Evolutionary conservation across 2,797 vertebrate species (phyloP).

Genomic region (Acanthiza pusilla): DNA sequence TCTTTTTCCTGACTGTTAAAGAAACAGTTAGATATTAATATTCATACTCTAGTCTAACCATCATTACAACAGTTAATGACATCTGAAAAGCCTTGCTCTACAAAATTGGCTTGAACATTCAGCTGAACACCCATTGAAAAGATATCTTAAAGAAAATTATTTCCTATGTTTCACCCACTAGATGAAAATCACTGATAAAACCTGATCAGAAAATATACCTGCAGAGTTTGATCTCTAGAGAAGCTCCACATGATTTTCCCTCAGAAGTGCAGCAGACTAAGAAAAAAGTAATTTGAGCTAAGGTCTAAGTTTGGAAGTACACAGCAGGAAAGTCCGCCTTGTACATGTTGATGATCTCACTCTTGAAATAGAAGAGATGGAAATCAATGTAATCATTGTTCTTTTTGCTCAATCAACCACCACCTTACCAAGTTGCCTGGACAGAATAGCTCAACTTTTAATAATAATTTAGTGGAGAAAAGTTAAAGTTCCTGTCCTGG

Average conservation of each 20-base stretch:
- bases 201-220: background rate
- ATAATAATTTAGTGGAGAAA: background rate
- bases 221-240: background rate
- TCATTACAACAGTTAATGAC: background rate
- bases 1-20: background rate
- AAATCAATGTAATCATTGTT: constrained; percentile 35
- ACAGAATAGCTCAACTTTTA: constrained; percentile 13
- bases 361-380: constrained; percentile 8
- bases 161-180: background rate
- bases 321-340: background rate
- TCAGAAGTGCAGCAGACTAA: background rate
- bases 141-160: background rate
- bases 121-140: background rate
- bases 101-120: background rate
- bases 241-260: background rate
- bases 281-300: background rate
- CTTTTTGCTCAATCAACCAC: constrained; percentile 21
- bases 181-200: background rate
- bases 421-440: background rate
- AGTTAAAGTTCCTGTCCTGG: background rate
- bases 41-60: background rate
- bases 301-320: constrained; percentile 7
- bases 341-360: constrained; percentile 7
- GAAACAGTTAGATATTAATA: background rate
- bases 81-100: background rate